Conservation (phyloP, 2,113 vertebrate genomes). For the Octodon degus region DNA sequence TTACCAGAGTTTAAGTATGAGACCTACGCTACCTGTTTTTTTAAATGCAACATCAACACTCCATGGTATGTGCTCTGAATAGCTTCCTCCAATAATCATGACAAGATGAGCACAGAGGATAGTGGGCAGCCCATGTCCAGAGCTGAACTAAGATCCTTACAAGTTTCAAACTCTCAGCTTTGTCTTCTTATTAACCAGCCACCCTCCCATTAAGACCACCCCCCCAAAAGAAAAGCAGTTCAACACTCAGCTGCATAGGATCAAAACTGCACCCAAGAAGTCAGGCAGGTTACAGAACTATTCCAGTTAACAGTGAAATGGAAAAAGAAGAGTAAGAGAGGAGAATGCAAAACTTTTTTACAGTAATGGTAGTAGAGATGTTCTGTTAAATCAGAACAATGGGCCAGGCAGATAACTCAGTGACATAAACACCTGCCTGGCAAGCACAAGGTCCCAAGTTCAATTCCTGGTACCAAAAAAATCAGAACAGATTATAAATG, state of each 20-base stretch:
- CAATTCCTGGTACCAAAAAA: background rate
- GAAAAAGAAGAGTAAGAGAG: background rate
- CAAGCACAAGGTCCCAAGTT: no score
- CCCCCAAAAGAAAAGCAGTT: background rate
- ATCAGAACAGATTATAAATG: conserved; percentile 8
- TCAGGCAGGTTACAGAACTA: background rate
- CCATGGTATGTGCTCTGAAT: background rate
- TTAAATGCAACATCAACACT: background rate
- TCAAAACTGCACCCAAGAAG: background rate
- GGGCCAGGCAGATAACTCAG: no score
- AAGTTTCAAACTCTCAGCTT: background rate
- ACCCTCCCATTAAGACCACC: background rate
- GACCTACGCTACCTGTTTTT: background rate
- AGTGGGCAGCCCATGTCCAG: background rate
- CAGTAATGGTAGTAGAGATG: background rate
- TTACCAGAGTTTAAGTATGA: background rate
- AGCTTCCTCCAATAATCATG: background rate
- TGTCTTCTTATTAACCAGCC: background rate
- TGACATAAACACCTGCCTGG: no score
- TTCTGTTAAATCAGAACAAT: background rate
- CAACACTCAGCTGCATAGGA: background rate
- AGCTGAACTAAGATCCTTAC: background rate
- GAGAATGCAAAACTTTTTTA: background rate
- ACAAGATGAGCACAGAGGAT: background rate
- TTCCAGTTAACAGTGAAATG: background rate